Evolutionary conservation across 1,140 invertebrate genomes (phyloP), one percentile per base, ranked within the genome.

Genomic region (Cotesia typhae): DNA sequence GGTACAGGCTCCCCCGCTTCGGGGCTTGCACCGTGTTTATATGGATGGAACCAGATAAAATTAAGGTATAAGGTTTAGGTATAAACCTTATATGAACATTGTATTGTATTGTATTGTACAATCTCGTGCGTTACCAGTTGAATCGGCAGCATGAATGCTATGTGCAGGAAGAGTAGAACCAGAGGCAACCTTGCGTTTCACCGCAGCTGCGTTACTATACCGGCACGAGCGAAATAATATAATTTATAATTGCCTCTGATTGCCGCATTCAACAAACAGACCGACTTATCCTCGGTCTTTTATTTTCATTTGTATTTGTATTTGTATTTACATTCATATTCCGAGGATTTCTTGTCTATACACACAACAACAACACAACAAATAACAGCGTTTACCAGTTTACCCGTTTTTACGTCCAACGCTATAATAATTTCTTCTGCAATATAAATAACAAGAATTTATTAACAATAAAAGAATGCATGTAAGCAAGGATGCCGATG

Each of bases 171-270:
- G 67, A 59, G 36, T 28, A 28, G 28, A 28, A 28, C 28, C 28
- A 28, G 59, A 61, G 64, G 51, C 63, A 75, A 76, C 72, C 78
- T 74, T 76, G 74, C 72, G 63, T 73, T 72, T 74, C 70, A 74
- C 70, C 72, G 75, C 75, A 79, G 75, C 76, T 80, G 77, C 75
- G 70, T 76, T 74, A 28, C 28, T 28, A 28, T 28, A 74, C 76
- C 72, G 67, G 59, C 77, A 74, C 70, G 72, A 77, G 76, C 76
- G 75, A 80, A 82, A 82, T 79, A 82, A 82, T 82, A 77, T 76
- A 79, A 80, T 80, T 80, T 79, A 79, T 82, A 82, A 82, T 82
- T 80, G 78, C 78, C 78, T 71, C 74, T 77, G 79, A 82, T 82
- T 78, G 78, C 75, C 61, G 76, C 76, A 77, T 77, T 75, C 75